These are phyloP conservation scores for Lymantria dispar DNA, from an alignment of 2,888 invertebrate species.

Conservation along the genomic window DNA sequence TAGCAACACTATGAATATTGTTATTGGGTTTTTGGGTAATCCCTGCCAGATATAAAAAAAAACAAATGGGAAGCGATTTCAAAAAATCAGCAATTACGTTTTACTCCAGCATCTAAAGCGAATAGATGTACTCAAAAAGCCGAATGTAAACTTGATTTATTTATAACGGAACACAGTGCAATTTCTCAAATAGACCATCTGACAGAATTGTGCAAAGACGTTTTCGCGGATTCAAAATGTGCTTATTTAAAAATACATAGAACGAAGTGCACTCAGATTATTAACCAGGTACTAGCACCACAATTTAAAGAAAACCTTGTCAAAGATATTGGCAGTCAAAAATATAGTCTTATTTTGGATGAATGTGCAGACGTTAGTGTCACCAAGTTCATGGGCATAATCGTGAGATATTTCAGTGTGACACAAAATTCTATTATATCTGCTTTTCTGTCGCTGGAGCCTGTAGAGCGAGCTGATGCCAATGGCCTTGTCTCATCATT, in stretches of 20 bases:
- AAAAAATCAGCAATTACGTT: too few species aligned
- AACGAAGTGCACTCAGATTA: slow-evolving; percentile 17
- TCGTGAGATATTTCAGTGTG: neutral
- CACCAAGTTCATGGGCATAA: slow-evolving; percentile 12
- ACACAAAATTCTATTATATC: slow-evolving; percentile 1
- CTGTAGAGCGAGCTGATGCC: slow-evolving; percentile 21
- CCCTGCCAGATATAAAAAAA: too few species aligned
- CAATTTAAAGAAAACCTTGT: slow-evolving; percentile 8
- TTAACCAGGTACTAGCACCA: slow-evolving; percentile 16
- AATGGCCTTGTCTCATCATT: slow-evolving; percentile 18
- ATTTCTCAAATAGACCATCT: neutral
- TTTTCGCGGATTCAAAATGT: neutral
- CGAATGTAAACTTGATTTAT: neutral
- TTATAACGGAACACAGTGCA: neutral
- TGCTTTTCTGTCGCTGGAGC: slow-evolving; percentile 14
- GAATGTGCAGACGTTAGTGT: slow-evolving; percentile 17
- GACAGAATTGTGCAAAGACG: neutral
- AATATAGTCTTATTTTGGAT: slow-evolving; percentile 11
- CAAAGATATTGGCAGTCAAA: slow-evolving; percentile 12
- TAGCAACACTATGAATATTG: too few species aligned
- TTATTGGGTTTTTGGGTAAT: too few species aligned
- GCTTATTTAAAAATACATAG: neutral
- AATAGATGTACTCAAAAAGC: too few species aligned
- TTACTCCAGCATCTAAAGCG: too few species aligned
- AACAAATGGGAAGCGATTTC: too few species aligned